Percentiles rank a stretch among this genome's conserved stretches.
phyloP scores from a whole-genome alignment of 2,888 invertebrate genomes.

The Gortyna flavago region DNA sequence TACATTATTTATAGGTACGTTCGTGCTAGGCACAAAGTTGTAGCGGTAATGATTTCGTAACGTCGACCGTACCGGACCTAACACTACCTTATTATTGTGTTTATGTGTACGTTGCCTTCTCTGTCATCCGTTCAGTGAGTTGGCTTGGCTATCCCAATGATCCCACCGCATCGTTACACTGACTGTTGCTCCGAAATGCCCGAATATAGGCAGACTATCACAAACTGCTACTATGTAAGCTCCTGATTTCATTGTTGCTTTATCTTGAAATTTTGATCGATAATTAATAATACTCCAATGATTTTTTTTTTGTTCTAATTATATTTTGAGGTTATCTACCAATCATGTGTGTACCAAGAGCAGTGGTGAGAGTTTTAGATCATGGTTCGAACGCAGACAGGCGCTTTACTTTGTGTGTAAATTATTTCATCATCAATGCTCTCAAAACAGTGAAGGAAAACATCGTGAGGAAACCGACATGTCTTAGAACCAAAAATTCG shows the following conservation, averaged over 20 bases:
- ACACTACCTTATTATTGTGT: no score
- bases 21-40: background rate
- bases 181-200: slow-evolving; percentile 7
- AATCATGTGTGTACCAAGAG: no score
- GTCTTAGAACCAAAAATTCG: no score
- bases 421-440: no score
- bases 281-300: no score
- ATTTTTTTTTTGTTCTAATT: background rate
- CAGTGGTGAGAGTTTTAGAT: no score
- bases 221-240: slow-evolving; percentile 20
- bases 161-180: slow-evolving; percentile 25
- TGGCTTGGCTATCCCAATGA: no score
- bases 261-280: slow-evolving; percentile 10
- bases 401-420: no score
- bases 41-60: background rate
- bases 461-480: no score
- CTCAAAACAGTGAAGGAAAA: no score
- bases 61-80: background rate
- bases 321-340: background rate
- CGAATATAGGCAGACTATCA: slow-evolving; percentile 10
- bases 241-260: slow-evolving; percentile 6
- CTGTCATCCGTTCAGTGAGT: slow-evolving; percentile 20
- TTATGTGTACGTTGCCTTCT: background rate
- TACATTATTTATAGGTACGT: background rate
- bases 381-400: no score